Percentiles rank a stretch among this genome's conserved stretches.
These are phyloP conservation scores for Varecia variegata DNA, from an alignment of 2,797 vertebrate species.

Conservation along the genomic window DNA sequence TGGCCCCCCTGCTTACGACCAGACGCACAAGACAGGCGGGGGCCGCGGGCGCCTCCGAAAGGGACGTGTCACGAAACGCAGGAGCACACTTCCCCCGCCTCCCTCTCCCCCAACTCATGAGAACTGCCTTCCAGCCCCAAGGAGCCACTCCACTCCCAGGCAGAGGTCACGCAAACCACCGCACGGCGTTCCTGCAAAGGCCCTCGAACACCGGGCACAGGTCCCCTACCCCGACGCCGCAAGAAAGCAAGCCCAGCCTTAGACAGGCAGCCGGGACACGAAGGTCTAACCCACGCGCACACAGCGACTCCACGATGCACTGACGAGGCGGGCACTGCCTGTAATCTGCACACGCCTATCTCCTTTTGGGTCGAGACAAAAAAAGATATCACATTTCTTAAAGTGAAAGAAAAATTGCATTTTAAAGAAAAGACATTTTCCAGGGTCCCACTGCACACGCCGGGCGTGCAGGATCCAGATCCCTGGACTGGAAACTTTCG, in stretches of 20 bases:
- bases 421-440: not conserved
- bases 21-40: slow-evolving; percentile 68
- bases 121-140: not conserved
- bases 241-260: not conserved
- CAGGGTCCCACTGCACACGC: not conserved
- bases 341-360: not conserved
- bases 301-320: not conserved
- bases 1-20: slow-evolving; percentile 47
- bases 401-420: not conserved
- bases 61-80: slow-evolving; percentile 79
- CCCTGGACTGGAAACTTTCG: slow-evolving; percentile 24
- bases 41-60: slow-evolving; percentile 67
- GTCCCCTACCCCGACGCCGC: not conserved
- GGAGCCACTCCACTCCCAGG: not conserved
- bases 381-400: not conserved
- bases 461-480: not conserved
- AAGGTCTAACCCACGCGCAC: not conserved
- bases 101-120: not conserved
- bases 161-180: slow-evolving; percentile 34
- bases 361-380: not conserved
- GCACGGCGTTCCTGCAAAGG: not conserved
- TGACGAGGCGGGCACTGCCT: not conserved
- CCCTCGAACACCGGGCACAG: not conserved
- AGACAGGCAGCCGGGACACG: not conserved
- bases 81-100: slow-evolving; percentile 58